Evolutionary conservation across 2,888 invertebrate genomes (phyloP), one percentile per base, ranked within the genome.

Genomic region (Agrotis clavis): DNA sequence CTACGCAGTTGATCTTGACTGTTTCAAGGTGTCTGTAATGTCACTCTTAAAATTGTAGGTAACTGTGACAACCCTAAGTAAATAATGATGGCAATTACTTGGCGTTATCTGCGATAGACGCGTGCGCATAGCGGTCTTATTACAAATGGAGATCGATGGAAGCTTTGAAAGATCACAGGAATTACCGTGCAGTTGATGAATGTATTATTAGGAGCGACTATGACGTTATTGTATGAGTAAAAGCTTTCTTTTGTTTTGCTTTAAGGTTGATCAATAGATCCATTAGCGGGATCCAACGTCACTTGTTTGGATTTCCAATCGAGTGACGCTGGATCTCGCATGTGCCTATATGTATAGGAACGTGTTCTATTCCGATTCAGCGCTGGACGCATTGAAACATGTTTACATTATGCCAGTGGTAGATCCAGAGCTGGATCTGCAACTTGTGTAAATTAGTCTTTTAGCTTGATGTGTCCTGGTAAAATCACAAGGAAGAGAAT

Each of bases 71-170:
- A 18, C 82, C 82, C 79, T 82, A 68, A 9, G 18, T 59, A 53
- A 71, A 68, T 84, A 84, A 84, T 76, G 64, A 81, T 47, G 71
- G 77, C 77, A 81, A 81, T 81, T 84, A 84, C 67, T 56, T 65
- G 66, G 71, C 71, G 57, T 76, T 76, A 71, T 81, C 51, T 76
- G 66, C 6, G 65, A 83, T 54, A 71, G 70, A 70, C 66, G 53
- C 63, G 64, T 71, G 59, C 57, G 67, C 56, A 70, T 57, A 64
- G 67, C 64, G 69, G 65, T 70, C 65, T 63, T 74, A 74, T 81
- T 77, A 73, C 65, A 81, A 77, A 86, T 74, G 67, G 70, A 84
- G 77, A 74, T 83, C 77, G 54, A 83, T 69, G 59, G 70, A 48
- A 67, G 66, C 71, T 64, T 67, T 84, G 70, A 72, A 68, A 68